Evolutionary conservation across 2,797 vertebrate species (phyloP).

Genomic region (Tachyglossus aculeatus): DNA sequence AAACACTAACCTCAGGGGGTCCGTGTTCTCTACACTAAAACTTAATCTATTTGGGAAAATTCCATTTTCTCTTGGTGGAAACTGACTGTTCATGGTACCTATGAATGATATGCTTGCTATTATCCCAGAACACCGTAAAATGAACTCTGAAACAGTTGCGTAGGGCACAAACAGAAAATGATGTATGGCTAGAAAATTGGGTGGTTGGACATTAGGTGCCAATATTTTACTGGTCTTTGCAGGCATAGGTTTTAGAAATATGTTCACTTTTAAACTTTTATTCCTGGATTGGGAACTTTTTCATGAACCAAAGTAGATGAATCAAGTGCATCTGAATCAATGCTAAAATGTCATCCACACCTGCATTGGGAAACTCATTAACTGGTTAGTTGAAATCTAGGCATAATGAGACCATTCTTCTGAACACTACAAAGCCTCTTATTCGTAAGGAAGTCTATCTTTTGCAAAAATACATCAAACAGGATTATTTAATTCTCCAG

Average conservation of each 20-base stretch:
- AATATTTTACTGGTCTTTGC: conserved; percentile 17
- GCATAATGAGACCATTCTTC: not conserved
- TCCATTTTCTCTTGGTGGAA: conserved; percentile 42
- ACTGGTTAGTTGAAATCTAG: not conserved
- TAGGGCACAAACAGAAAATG: conserved; percentile 5
- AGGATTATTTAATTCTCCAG: not conserved
- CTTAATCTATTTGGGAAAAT: conserved; percentile 51
- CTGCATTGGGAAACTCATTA: conserved; percentile 4
- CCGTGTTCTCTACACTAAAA: conserved; percentile 48
- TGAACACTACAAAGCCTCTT: not conserved
- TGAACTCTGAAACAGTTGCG: conserved; percentile 34
- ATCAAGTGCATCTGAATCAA: conserved; percentile 16
- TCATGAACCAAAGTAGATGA: conserved; percentile 35
- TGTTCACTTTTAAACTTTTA: conserved; percentile 26
- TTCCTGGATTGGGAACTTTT: conserved; percentile 23
- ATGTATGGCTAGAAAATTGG: not conserved
- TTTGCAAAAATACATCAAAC: not conserved
- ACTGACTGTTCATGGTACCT: conserved; percentile 31
- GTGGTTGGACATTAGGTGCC: not conserved
- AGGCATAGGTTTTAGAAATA: conserved; percentile 2
- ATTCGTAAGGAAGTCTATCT: conserved; percentile 19
- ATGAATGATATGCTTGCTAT: conserved; percentile 26
- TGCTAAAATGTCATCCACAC: conserved; percentile 7
- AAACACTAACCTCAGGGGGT: conserved; percentile 48
- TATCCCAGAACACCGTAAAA: conserved; percentile 35